Evolutionary conservation across 2,888 invertebrate genomes (phyloP), one percentile per base, ranked within the genome.

Genomic region (Empis stercorea): DNA sequence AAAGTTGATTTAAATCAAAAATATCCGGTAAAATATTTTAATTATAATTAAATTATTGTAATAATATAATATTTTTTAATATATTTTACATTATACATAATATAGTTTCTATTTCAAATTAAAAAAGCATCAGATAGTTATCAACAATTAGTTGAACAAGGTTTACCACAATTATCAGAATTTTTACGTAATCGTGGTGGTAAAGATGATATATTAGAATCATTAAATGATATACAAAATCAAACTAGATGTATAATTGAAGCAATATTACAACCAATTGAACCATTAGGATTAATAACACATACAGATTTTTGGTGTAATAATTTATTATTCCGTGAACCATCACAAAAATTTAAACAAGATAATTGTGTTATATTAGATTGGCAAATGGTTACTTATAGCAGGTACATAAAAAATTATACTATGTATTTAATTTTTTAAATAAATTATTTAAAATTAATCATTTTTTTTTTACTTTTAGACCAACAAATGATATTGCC

Each of bases 291-390:
- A 1, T 72, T 85, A 7, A 79, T 87, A 50, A 86, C 84, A 1
- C 87, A 87, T 64, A 86, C 85, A 1, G 87, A 87, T 62, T 87
- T 87, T 65, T 87, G 87, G 87, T 83, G 84, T 62, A 85, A 85
- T 56, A 86, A 86, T 66, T 72, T 86, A 14, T 71, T 85, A 51
- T 84, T 87, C 59, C 71, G 74, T 47, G 76, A 78, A 52, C 61
- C 56, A 48, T 68, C 71, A 17, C 71, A 71, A 49, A 55, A 66
- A 47, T 47, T 52, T 41, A 47, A 60, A 55, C 48, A 55, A 46
- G 43, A 76, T 56, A 74, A 76, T 50, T 87, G 86, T 61, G 76
- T 79, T 46, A 81, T 85, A 43, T 68, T 87, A 39, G 86, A 87
- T 63, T 87, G 86, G 86, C 87, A 87, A 71, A 86, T 87, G 86